These are phyloP conservation scores for Tauraco erythrolophus DNA, from an alignment of 2,113 vertebrate genomes.

Conservation along the genomic window DNA sequence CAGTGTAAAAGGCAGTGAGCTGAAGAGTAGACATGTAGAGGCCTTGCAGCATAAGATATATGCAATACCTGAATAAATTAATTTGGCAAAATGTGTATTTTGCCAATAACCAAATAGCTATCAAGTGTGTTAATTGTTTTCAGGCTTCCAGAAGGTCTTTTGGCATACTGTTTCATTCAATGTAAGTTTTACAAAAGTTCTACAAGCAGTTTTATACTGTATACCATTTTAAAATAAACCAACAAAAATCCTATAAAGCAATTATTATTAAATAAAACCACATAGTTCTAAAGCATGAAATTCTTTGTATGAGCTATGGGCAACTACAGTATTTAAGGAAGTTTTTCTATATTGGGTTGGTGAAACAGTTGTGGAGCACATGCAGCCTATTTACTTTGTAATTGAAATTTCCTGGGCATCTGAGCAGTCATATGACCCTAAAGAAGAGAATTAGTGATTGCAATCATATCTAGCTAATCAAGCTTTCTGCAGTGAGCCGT, in stretches of 20 bases:
- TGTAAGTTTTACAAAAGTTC: not conserved
- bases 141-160: not conserved
- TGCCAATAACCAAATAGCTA: not conserved
- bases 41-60: not conserved
- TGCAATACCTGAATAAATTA: not conserved
- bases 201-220: not conserved
- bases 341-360: conserved; percentile 37
- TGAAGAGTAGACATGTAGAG: not conserved
- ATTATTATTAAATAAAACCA: conserved; percentile 48
- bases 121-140: not conserved
- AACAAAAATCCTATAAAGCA: not conserved
- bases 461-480: conserved; percentile 78
- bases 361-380: conserved; percentile 10
- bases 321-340: conserved; percentile 32
- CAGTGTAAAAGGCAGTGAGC: not conserved
- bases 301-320: conserved; percentile 4
- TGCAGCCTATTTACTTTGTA: conserved; percentile 59
- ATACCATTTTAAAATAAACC: not conserved
- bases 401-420: conserved; percentile 68
- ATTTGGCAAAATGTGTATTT: not conserved
- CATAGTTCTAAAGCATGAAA: not conserved
- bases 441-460: conserved; percentile 77
- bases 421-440: conserved; percentile 69
- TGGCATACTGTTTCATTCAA: not conserved
- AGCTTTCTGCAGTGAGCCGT: conserved; percentile 51